Conservation (phyloP, 2,113 vertebrate genomes). For the Bufo gargarizans region DNA sequence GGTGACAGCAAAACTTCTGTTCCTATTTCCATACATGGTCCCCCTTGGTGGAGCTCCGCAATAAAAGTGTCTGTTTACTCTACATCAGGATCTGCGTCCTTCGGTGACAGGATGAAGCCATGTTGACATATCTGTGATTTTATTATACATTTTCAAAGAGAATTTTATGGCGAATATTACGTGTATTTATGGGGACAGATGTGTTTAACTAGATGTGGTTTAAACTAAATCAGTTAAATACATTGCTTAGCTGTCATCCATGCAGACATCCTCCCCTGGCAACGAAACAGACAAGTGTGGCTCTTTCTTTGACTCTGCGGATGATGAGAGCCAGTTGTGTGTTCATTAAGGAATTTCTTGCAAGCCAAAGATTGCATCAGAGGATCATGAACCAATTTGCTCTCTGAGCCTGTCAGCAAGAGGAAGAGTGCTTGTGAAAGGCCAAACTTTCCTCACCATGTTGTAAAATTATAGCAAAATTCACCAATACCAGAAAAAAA, state of each 20-base stretch:
- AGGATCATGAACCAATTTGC: conserved; percentile 34
- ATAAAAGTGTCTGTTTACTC: not conserved
- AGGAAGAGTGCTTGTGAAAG: not conserved
- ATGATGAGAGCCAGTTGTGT: conserved; percentile 51
- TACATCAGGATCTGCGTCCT: conserved; percentile 4
- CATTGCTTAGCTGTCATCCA: conserved; percentile 58
- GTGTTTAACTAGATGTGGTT: conserved; percentile 68
- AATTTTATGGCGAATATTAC: conserved; percentile 68
- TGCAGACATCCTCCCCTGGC: conserved; percentile 54
- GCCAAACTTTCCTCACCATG: not conserved
- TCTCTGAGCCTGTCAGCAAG: conserved; percentile 51
- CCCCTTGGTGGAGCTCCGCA: not conserved
- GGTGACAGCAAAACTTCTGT: not conserved
- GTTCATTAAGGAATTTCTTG: conserved; percentile 50
- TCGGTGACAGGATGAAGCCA: conserved; percentile 5
- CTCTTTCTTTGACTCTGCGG: conserved; percentile 29
- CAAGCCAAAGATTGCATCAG: conserved; percentile 56
- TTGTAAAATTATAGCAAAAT: not conserved
- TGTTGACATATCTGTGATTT: conserved; percentile 58
- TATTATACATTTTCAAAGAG: conserved; percentile 69
- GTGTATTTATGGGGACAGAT: conserved; percentile 69
- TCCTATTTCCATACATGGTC: not conserved
- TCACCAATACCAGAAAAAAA: not conserved
- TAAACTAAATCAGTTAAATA: conserved; percentile 67
- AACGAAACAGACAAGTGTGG: conserved; percentile 59